phyloP scores from a whole-genome alignment of 2,797 vertebrate genomes.

The Oreortyx pictus region DNA sequence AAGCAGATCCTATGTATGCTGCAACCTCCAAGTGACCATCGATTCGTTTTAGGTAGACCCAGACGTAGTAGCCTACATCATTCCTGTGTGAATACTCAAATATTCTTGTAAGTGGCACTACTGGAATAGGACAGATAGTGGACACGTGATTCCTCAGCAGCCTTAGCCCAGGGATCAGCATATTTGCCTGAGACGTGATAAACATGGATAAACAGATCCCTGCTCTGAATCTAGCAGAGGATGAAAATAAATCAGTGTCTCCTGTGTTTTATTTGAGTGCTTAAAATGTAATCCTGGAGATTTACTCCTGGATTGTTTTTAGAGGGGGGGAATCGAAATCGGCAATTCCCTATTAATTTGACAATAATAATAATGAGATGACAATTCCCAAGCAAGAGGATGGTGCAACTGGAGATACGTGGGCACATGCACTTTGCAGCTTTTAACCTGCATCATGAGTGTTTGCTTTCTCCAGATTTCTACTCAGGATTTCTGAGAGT shows the following conservation, averaged over 20 bases:
- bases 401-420: background rate
- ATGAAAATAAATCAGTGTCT: background rate
- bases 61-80: background rate
- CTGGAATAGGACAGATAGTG: background rate
- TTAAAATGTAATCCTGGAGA: background rate
- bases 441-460: background rate
- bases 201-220: background rate
- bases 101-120: background rate
- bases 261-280: background rate
- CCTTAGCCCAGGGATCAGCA: background rate
- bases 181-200: background rate
- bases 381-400: background rate
- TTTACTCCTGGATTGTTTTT: background rate
- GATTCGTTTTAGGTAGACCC: background rate
- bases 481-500: background rate
- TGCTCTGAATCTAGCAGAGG: background rate
- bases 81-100: background rate
- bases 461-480: background rate
- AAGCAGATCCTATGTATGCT: background rate
- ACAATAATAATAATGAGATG: background rate
- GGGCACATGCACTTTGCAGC: rapidly evolving
- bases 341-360: background rate
- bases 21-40: background rate
- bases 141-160: background rate
- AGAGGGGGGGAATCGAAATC: background rate